Conservation (phyloP, 2,797 vertebrate genomes). For the Capromys pilorides region DNA sequence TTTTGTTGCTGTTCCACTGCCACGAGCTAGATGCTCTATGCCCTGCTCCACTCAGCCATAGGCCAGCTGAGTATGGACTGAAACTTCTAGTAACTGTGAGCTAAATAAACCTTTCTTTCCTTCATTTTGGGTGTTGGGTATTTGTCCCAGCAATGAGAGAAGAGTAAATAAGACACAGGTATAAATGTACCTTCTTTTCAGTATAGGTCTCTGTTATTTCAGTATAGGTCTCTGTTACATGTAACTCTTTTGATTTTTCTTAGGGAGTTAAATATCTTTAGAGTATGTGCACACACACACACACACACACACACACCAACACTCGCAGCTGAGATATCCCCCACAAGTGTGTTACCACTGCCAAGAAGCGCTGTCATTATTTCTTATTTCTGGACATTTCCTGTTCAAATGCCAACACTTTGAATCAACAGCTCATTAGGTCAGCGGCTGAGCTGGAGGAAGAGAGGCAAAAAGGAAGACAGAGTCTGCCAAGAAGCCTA, state of each 20-base stretch:
- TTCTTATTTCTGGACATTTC: neutral
- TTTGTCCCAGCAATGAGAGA: too few relatives aligned
- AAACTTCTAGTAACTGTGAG: too few relatives aligned
- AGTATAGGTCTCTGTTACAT: neutral
- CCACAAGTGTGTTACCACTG: neutral
- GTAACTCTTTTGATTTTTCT: neutral
- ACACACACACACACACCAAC: neutral
- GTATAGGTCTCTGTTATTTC: neutral
- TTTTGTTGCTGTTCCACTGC: too few relatives aligned
- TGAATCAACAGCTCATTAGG: neutral
- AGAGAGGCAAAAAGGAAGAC: neutral
- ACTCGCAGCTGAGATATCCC: neutral
- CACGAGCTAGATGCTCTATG: too few relatives aligned
- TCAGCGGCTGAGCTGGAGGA: neutral
- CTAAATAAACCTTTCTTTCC: too few relatives aligned
- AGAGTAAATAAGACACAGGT: too few relatives aligned
- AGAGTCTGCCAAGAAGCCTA: neutral
- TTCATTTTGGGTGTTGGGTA: too few relatives aligned
- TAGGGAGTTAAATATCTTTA: slow-evolving; percentile 3
- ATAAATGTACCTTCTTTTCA: neutral
- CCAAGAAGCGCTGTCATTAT: neutral
- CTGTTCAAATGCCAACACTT: neutral
- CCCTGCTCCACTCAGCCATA: too few relatives aligned
- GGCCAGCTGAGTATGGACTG: too few relatives aligned
- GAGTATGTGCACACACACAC: neutral